These are phyloP conservation scores for Trichomycterus rosablanca DNA, from an alignment of 2,113 vertebrate genomes.

Conservation along the genomic window DNA sequence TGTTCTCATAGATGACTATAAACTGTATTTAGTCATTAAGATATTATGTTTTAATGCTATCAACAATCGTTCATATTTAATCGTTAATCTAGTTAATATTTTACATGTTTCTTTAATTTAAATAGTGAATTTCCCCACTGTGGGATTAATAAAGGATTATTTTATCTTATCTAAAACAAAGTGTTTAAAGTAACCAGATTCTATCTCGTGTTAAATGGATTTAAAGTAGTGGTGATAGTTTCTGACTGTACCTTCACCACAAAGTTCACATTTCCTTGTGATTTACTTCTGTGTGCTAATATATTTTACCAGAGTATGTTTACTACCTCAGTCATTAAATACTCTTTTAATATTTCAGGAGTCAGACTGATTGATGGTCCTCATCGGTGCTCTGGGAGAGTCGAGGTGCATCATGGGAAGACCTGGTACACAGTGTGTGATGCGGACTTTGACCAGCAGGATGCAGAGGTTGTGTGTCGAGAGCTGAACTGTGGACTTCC, in stretches of 20 bases:
- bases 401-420: slow-evolving; percentile 14
- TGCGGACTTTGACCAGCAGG: neutral
- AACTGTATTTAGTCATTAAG: neutral
- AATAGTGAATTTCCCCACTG: too few relatives aligned
- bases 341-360: neutral
- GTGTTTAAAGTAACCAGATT: too few relatives aligned
- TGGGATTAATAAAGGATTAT: too few relatives aligned
- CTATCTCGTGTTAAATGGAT: too few relatives aligned
- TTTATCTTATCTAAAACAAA: too few relatives aligned
- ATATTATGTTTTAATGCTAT: neutral
- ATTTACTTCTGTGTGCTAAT: too few relatives aligned
- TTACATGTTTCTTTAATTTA: too few relatives aligned
- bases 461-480: neutral
- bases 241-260: too few relatives aligned
- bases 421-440: slow-evolving; percentile 22
- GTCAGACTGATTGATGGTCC: neutral
- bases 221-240: too few relatives aligned
- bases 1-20: too few relatives aligned
- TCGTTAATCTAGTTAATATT: neutral
- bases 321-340: neutral
- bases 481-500: slow-evolving; percentile 8
- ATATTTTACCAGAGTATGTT: too few relatives aligned
- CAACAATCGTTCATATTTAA: neutral
- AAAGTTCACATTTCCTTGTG: too few relatives aligned
- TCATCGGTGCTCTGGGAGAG: slow-evolving; percentile 21